Evolutionary conservation across 2,797 vertebrate species (phyloP).

Genomic region (Megaceryle alcyon): DNA sequence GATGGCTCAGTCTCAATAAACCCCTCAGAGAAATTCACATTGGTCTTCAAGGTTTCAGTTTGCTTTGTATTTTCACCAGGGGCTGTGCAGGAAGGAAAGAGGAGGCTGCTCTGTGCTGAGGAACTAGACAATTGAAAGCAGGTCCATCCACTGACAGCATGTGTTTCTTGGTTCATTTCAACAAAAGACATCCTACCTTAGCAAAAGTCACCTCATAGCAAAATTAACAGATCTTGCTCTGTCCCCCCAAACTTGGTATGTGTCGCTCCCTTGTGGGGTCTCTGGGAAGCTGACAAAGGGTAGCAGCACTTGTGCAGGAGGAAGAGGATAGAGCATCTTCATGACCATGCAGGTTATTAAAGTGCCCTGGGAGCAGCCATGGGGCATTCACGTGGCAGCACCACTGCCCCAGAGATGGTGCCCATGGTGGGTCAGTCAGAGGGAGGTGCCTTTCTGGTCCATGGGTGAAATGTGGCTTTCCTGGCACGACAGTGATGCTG

Average conservation of each 20-base stretch:
- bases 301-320: background rate
- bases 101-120: background rate
- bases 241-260: rapidly evolving
- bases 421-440: background rate
- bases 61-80: background rate
- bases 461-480: background rate
- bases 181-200: background rate
- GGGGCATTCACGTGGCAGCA: rapidly evolving
- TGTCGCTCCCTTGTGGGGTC: rapidly evolving
- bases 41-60: background rate
- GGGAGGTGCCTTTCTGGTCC: background rate
- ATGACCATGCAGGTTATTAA: background rate
- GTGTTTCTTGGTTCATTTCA: background rate
- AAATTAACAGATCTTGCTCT: background rate
- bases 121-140: background rate
- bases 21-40: background rate
- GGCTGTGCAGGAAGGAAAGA: background rate
- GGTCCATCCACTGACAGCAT: background rate
- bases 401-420: rapidly evolving
- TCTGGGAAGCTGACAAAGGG: background rate
- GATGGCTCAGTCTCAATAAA: background rate
- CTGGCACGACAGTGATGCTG: background rate
- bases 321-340: background rate
- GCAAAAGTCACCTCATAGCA: background rate
- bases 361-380: background rate